phyloP scores from a whole-genome alignment of 2,113 vertebrate species.

The Opisthocomus hoazin region DNA sequence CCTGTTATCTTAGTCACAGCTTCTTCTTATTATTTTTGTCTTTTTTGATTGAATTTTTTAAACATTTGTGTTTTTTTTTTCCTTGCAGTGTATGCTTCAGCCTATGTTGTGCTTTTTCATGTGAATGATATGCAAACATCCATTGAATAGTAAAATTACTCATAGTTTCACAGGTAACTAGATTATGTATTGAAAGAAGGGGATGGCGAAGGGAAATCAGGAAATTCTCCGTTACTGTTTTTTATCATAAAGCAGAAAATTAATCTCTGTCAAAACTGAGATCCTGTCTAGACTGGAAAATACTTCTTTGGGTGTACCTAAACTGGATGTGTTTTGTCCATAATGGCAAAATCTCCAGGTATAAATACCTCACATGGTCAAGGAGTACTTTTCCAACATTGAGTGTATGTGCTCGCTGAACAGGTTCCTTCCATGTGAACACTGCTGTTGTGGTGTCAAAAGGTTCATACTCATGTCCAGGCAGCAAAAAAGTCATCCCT shows the following conservation, averaged over 20 bases:
- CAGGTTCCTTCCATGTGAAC: background rate
- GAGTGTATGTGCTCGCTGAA: background rate
- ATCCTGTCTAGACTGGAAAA: background rate
- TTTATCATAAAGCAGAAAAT: background rate
- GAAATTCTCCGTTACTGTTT: background rate
- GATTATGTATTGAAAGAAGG: background rate
- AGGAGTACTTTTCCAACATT: background rate
- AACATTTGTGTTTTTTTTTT: background rate
- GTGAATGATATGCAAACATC: background rate
- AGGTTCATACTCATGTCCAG: accelerated
- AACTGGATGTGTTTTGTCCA: background rate
- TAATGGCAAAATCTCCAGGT: background rate
- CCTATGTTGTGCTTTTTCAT: background rate
- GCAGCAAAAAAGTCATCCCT: background rate
- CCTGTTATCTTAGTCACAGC: background rate
- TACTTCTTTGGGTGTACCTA: background rate
- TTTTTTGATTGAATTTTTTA: background rate
- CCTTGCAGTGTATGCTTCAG: background rate
- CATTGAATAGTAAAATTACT: background rate
- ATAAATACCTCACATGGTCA: background rate
- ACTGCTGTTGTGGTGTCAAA: background rate
- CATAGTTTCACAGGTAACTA: background rate
- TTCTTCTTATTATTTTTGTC: background rate
- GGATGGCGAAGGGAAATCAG: background rate
- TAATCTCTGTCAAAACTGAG: background rate